Percentiles rank a stretch among this genome's conserved stretches.
These are phyloP conservation scores for Ascidia mentula DNA, from an alignment of 23 tunicate genomes.

Conservation along the genomic window DNA sequence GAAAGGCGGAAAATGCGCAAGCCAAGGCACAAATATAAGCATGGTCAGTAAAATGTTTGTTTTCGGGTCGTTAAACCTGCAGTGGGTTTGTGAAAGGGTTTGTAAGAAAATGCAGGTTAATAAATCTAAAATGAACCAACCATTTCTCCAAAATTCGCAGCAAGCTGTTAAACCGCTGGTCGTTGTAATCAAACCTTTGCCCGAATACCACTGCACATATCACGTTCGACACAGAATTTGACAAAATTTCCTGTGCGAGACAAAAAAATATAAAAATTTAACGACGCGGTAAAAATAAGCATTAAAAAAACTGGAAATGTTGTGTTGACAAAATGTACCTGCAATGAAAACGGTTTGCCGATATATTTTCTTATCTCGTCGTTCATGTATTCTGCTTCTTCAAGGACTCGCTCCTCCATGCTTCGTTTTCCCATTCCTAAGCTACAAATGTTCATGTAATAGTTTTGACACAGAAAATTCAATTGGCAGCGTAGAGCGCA, in stretches of 20 bases:
- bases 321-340: not conserved
- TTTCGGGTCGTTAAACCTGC: conserved; percentile 6
- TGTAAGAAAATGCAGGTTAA: no score
- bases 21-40: conserved; percentile 5
- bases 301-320: no score
- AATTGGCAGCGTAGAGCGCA: not conserved
- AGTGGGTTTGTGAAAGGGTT: not conserved
- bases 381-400: not conserved
- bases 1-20: conserved; percentile 5
- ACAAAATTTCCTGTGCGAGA: not conserved
- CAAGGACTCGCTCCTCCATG: not conserved
- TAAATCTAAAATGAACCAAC: no score
- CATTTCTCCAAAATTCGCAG: no score
- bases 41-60: not conserved
- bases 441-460: not conserved
- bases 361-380: not conserved
- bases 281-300: no score
- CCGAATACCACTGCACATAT: conserved; percentile 16
- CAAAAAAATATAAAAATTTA: no score
- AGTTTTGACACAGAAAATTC: not conserved
- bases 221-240: conserved; percentile 17
- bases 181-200: no score
- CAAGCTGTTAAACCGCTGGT: no score
- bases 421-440: not conserved
- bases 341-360: not conserved